These are phyloP conservation scores for Dysidea cf. avara DNA, from an alignment of 37 sponge, comb jelly and placozoan species.

Conservation along the genomic window DNA sequence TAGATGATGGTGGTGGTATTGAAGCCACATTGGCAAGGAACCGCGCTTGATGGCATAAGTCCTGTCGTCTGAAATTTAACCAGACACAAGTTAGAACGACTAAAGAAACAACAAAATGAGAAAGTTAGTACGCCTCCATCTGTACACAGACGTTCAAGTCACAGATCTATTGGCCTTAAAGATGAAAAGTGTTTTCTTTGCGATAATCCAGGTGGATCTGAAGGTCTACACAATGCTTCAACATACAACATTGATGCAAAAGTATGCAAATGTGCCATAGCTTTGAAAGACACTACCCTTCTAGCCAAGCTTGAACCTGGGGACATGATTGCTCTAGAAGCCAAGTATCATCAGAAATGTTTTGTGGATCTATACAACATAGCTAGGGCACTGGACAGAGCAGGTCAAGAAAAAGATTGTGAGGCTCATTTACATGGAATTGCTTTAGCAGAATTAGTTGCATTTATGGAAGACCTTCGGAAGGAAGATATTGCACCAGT, in stretches of 20 bases:
- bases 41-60: slow-evolving; percentile 19
- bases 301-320: slow-evolving; percentile 6
- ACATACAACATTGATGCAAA: slow-evolving; percentile 18
- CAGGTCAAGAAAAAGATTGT: too few species aligned
- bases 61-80: slow-evolving; percentile 15
- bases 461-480: too few species aligned
- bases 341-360: slow-evolving; percentile 27
- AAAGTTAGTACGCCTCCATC: too few species aligned
- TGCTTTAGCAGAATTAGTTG: slow-evolving; percentile 11
- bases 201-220: background rate
- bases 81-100: slow-evolving; percentile 3
- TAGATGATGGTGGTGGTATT: slow-evolving; percentile 18
- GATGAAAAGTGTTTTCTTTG: background rate
- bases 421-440: background rate
- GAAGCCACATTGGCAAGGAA: slow-evolving; percentile 9
- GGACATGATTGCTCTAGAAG: slow-evolving; percentile 21
- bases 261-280: slow-evolving; percentile 9
- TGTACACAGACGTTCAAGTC: too few species aligned
- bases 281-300: slow-evolving; percentile 13
- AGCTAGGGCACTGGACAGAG: too few species aligned
- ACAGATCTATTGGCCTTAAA: too few species aligned
- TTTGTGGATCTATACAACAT: slow-evolving; percentile 20
- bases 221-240: slow-evolving; percentile 17
- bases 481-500: slow-evolving; percentile 12
- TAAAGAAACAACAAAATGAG: background rate